Percentiles rank a stretch among this genome's conserved stretches.
These are phyloP conservation scores for Poeciliopsis occidentalis DNA, from an alignment of 2,113 vertebrate species.

Conservation along the genomic window DNA sequence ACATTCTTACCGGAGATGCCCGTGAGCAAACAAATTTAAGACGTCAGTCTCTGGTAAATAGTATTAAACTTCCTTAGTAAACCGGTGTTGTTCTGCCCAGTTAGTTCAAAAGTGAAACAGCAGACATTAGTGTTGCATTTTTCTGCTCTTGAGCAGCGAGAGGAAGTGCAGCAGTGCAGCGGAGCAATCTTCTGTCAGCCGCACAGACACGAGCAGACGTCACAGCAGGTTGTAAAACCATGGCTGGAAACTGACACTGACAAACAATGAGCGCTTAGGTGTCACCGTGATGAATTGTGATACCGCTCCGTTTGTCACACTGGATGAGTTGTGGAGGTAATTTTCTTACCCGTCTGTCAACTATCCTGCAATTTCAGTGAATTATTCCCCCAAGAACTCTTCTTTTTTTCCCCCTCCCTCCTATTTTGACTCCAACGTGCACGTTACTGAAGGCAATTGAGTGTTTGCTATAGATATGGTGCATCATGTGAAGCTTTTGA, in stretches of 20 bases:
- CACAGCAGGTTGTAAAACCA: constrained; percentile 41
- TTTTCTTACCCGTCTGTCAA: constrained; percentile 23
- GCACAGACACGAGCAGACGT: constrained; percentile 35
- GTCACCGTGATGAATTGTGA: constrained; percentile 39
- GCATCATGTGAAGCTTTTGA: constrained; percentile 38
- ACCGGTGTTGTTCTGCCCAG: neutral
- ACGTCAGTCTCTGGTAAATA: neutral
- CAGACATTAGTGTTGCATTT: neutral
- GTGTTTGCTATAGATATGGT: constrained; percentile 44
- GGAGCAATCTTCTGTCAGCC: constrained; percentile 23
- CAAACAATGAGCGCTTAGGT: constrained; percentile 46
- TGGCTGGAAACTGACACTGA: constrained; percentile 44
- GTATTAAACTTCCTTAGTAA: neutral
- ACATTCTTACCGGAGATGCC: constrained; percentile 1
- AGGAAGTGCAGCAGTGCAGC: neutral
- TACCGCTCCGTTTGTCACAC: constrained; percentile 24
- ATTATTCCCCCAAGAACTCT: constrained; percentile 29
- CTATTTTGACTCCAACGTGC: constrained; percentile 24
- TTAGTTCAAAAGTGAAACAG: neutral
- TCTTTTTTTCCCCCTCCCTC: neutral
- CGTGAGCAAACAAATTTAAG: constrained; percentile 26
- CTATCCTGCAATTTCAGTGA: constrained; percentile 21
- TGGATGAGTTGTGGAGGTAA: constrained; percentile 6
- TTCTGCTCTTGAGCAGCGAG: neutral
- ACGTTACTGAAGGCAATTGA: constrained; percentile 36